Evolutionary conservation across 2,888 invertebrate genomes (phyloP), one percentile per base, ranked within the genome.

Genomic region (Platypus cylindrus): DNA sequence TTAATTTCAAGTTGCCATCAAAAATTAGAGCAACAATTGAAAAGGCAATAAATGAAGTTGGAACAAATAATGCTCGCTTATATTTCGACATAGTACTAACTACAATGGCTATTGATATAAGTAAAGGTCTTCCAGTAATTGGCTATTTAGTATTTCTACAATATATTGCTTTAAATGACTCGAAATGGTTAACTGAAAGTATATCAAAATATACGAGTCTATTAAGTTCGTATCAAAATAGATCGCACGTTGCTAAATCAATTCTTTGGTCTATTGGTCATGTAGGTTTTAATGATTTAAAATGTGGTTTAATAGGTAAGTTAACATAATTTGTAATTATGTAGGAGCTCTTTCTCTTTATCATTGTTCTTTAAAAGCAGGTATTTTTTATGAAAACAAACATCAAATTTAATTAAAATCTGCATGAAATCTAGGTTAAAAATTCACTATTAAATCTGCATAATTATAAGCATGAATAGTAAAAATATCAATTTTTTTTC

Each of bases 181-280:
- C 82, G 1, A 69, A 71, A 31, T 70, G 78, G 46, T 73, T 75
- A 32, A 53, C 66, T 1, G 60, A 64, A 1, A 77, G 74, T 39
- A 56, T 78, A 45, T 63, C 68, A 8, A 83, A 81, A 55, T 68
- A 73, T 42, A 64, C 68, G 3, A 68, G 66, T 37, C 59, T 83
- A 12, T 66, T 74, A 22, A 79, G 75, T 49, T 84, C 83, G 0
- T 84, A 82, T 53, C 81, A 81, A 50, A 84, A 83, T 54, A 67
- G 81, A 32, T 76, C 78, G 38, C 69, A 73, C 1, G 75, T 83
- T 40, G 80, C 82, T 1, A 60, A 79, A 18, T 74, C 81, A 1
- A 64, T 84, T 25, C 60, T 84, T 1, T 84, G 84, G 83, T 75
- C 75, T 1, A 64, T 81, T n/a, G 78, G 78, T 1, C 82, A 83